Base-by-base conservation (phyloP, 1,140 invertebrate species). In the Oncopeltus fasciatus region DNA sequence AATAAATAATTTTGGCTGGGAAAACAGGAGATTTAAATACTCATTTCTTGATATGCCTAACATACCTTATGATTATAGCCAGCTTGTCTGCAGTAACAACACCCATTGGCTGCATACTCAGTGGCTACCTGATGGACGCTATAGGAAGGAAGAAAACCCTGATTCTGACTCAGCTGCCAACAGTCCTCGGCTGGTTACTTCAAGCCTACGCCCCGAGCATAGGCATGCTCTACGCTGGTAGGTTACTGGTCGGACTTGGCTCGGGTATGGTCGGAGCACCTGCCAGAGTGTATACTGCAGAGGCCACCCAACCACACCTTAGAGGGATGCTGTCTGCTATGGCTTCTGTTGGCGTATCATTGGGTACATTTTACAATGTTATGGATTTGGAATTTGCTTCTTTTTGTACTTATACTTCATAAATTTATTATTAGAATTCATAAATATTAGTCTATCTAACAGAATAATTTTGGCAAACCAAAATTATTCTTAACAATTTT, bases 261-360 rank as follows among this genome's bases (percentile, higher is more conserved):
- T 83, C 81, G 0, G 83, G 83, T 2, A 84, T 85, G 81, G 81
- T 84, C 5, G 83, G 83, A 0, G 82, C 83, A 2, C 83, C 83
- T 12, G 80, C 82, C 0, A 73, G 83, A 8, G 82, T 85, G 0
- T 85, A 85, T 68, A 83, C 83, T 0, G 80, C 79, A 33, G 83
- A 84, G 70, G 82, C 83, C 0, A 80, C 83, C 0, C 82, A 85
- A 63, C 83, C 83, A 0, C 83, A 85, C 71, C 72, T 85, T 0
- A 72, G 83, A 5, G 83, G 83, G 0, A 83, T 83, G 77, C 69
- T 85, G 1, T 79, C 80, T 1, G 83, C 83, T 0, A 64, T 84
- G 28, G 76, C 82, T 0, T 83, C 81, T 3, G 80, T 84, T 1
- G 81, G 69, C 9, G 67, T 69, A 0, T 71, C 70, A 53, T 61